phyloP scores from a whole-genome alignment of 2,888 invertebrate species.

The Eupithecia insigniata region DNA sequence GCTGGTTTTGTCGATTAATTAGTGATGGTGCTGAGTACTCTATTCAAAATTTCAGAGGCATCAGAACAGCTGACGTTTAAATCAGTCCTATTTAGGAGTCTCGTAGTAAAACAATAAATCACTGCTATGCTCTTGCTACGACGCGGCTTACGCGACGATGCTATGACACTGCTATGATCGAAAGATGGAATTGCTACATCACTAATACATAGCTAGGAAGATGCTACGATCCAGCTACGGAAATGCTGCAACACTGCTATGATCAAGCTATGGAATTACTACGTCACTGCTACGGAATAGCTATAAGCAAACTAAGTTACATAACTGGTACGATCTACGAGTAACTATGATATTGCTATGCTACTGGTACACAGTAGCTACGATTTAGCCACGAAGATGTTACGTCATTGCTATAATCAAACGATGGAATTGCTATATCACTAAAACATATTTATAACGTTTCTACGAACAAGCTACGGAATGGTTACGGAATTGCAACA shows the following conservation, averaged over 20 bases:
- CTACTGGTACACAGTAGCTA: too few species aligned
- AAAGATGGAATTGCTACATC: not conserved
- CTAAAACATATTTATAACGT: too few species aligned
- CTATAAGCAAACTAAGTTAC: not conserved
- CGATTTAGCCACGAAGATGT: not conserved
- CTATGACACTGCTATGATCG: not conserved
- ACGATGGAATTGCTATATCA: not conserved
- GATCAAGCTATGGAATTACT: not conserved
- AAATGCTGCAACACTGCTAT: not conserved
- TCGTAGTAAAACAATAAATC: not conserved
- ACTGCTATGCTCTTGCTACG: not conserved
- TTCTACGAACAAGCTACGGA: too few species aligned
- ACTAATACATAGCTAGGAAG: not conserved
- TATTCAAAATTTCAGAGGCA: not conserved
- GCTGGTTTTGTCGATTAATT: not conserved
- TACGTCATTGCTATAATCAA: not conserved
- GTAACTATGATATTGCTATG: too few species aligned
- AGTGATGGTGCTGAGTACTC: not conserved
- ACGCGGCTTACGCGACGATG: too few species aligned
- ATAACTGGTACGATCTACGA: too few species aligned
- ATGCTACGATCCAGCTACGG: not conserved
- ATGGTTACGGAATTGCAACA: too few species aligned
- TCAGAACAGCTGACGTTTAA: not conserved
- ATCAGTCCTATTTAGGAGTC: not conserved
- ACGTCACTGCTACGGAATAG: not conserved